Evolutionary conservation across 2,113 vertebrate species (phyloP).

Genomic region (Nothocercus nigrocapillus): DNA sequence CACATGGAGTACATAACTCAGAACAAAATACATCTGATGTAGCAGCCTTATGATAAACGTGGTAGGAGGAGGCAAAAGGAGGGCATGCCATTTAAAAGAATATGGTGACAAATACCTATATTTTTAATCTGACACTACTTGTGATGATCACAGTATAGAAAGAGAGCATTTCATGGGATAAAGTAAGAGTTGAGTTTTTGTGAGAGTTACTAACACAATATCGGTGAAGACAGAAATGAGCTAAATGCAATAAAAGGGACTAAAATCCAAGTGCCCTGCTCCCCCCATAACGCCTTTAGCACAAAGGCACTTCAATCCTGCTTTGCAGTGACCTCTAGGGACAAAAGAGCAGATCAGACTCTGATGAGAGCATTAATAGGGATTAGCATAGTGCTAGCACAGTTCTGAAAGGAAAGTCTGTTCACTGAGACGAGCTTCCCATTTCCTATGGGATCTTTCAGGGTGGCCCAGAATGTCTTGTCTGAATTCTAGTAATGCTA

Average conservation of each 20-base stretch:
- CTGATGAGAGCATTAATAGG: not conserved
- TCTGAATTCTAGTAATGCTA: not conserved
- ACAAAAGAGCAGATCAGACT: not conserved
- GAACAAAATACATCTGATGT: not conserved
- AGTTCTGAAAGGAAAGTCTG: not conserved
- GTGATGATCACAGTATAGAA: not conserved
- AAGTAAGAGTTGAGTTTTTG: not conserved
- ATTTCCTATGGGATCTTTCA: not conserved
- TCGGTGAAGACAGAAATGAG: not conserved
- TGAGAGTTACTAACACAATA: not conserved
- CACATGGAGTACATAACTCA: not conserved
- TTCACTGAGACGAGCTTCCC: not conserved
- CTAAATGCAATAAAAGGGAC: not conserved
- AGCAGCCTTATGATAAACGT: not conserved
- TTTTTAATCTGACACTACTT: not conserved
- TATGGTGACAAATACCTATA: not conserved
- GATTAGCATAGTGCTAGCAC: not conserved
- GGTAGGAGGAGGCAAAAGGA: not conserved
- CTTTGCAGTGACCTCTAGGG: constrained; percentile 6
- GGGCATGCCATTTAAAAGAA: not conserved
- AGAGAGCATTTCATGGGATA: not conserved
- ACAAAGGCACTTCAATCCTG: not conserved
- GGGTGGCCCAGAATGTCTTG: not conserved
- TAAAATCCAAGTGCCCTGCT: not conserved
- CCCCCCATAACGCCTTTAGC: not conserved